Evolutionary conservation across 2,113 vertebrate species (phyloP).

Genomic region (Sylvicapra grimmia): DNA sequence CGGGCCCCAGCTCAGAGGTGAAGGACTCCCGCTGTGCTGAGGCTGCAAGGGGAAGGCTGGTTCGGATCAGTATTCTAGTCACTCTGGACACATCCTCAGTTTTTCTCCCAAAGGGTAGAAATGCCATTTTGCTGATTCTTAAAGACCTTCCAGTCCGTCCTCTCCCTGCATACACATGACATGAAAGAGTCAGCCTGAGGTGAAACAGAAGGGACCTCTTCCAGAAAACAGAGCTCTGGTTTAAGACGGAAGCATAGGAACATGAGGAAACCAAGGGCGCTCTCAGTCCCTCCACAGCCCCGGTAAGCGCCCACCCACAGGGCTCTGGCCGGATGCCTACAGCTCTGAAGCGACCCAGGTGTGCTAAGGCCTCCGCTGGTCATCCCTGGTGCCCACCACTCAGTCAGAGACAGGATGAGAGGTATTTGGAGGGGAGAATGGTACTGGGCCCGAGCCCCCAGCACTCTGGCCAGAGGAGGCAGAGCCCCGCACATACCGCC

Average conservation of each 20-base stretch:
- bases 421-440: neutral
- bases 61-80: neutral
- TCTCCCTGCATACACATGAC: neutral
- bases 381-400: accelerated
- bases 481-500: too few species aligned
- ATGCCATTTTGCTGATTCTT: neutral
- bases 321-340: accelerated
- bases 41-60: neutral
- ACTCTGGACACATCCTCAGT: neutral
- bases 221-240: neutral
- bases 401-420: neutral
- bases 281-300: too few species aligned
- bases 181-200: neutral
- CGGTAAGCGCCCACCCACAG: accelerated
- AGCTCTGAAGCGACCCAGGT: neutral
- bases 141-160: neutral
- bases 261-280: neutral
- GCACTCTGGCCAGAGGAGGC: neutral
- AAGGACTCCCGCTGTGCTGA: accelerated
- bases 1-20: neutral
- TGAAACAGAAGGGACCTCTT: neutral
- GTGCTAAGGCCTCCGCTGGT: too few species aligned
- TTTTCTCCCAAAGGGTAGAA: neutral
- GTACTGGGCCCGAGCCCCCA: neutral
- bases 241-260: neutral